A percentile compares a stretch with the other conserved stretches of the same genome.
These are phyloP conservation scores for Octodon degus DNA, from an alignment of 2,113 vertebrate genomes.

Conservation along the genomic window DNA sequence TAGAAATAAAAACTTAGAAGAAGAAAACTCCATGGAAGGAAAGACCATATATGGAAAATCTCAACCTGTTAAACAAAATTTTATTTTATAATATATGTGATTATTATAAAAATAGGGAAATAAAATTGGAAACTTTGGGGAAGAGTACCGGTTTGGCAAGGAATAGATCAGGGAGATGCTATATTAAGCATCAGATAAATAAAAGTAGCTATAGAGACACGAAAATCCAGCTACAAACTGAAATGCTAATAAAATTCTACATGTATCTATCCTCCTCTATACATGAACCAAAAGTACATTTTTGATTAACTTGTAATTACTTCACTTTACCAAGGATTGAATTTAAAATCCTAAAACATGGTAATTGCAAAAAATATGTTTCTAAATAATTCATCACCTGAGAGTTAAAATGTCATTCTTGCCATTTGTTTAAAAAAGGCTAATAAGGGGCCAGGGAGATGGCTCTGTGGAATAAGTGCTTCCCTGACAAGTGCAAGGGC, in stretches of 20 bases:
- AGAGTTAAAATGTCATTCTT: background rate
- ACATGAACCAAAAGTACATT: background rate
- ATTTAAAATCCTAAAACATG: background rate
- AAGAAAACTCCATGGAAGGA: background rate
- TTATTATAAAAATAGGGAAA: background rate
- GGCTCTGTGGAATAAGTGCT: no score
- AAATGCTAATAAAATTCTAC: background rate
- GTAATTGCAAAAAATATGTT: background rate
- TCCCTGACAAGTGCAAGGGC: no score
- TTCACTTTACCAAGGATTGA: background rate
- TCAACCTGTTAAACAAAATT: background rate
- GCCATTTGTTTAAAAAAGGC: background rate
- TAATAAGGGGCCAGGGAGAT: no score
- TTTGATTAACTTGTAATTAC: background rate
- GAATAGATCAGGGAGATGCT: background rate
- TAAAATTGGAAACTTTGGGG: fast-evolving
- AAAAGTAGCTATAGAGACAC: background rate
- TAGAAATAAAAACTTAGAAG: background rate
- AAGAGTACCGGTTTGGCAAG: background rate
- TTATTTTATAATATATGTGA: background rate
- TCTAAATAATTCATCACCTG: background rate
- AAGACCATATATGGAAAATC: background rate
- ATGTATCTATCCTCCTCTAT: background rate
- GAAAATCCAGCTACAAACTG: background rate
- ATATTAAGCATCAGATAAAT: background rate